Evolutionary conservation across 2,113 vertebrate genomes (phyloP), one percentile per base, ranked within the genome.

Genomic region (Heterocephalus glaber): DNA sequence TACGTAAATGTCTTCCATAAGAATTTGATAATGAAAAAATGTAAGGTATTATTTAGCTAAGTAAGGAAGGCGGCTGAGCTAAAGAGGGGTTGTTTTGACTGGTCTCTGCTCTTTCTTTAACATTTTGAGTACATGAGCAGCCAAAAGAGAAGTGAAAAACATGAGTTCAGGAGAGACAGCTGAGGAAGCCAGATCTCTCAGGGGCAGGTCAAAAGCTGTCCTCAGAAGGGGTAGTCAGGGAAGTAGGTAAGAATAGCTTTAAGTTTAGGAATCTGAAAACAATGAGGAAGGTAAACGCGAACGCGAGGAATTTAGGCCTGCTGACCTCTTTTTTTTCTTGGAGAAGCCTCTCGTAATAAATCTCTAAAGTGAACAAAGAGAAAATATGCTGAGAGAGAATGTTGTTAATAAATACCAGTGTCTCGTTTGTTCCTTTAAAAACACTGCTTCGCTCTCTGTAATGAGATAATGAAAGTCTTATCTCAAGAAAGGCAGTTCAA

Each of bases 341-440:
- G 80, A 26, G 47, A 86, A 89, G 22, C 38, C 58, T 61, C 76
- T 91, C 56, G 35, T 22, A 84, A 93, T 54, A 92, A 91, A 81
- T 86, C 82, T 89, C 60, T 92, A 47, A 90, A 41, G 66, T 85
- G 17, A 90, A 89, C 24, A 81, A 56, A 81, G 52, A 93, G 2
- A 35, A 63, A 93, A 77, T 38, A 65, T 44, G 12, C 38, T 38
- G 17, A 91, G 47, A 52, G 49, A 92, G 56, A 95, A 86, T 61
- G 47, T 56, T 81, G 80, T 93, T 89, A 93, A 81, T 93, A 93
- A 93, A 84, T 54, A 74, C 63, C 77, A 86, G 30, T 58, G 82
- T 86, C 54, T 82, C 60, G 56, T 95, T 94, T 89, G n/a, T 58
- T 74, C 56, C 76, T 92, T 86, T 90, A 76, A 90, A 94, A 89